Conservation (phyloP, 2,113 vertebrate genomes). For the Thalassoma bifasciatum region DNA sequence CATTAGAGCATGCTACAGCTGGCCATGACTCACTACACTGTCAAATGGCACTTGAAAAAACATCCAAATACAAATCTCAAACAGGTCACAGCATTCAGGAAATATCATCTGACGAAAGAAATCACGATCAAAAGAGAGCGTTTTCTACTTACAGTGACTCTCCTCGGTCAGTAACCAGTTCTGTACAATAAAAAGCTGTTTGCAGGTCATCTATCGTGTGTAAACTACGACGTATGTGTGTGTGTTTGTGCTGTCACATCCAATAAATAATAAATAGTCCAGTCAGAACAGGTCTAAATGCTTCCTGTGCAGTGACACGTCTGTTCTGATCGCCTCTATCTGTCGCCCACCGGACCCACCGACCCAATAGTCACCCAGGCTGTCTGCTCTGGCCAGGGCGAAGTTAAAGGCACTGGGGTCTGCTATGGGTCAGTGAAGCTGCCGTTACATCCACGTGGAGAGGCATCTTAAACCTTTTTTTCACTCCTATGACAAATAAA, state of each 20-base stretch:
- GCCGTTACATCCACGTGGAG: constrained; percentile 56
- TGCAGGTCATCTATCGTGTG: constrained; percentile 48
- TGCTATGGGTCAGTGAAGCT: constrained; percentile 79
- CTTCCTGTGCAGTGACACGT: constrained; percentile 57
- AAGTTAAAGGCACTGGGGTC: constrained; percentile 86
- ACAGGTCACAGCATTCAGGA: constrained; percentile 76
- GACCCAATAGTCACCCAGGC: constrained; percentile 65
- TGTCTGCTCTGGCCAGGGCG: constrained; percentile 65
- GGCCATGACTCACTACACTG: constrained; percentile 84
- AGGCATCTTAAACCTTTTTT: constrained; percentile 41
- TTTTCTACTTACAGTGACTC: constrained; percentile 57
- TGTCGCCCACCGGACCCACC: constrained; percentile 67
- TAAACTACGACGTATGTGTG: constrained; percentile 32
- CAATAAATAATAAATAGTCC: constrained; percentile 60
- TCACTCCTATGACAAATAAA: constrained; percentile 36
- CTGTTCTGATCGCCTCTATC: constrained; percentile 55
- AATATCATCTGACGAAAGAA: constrained; percentile 71
- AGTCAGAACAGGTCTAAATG: constrained; percentile 46
- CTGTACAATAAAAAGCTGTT: constrained; percentile 70
- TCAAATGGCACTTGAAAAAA: constrained; percentile 86
- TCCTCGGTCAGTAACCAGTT: constrained; percentile 57
- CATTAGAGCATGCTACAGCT: constrained; percentile 86
- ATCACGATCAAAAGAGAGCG: constrained; percentile 57
- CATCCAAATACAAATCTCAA: constrained; percentile 73
- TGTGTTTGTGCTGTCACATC: constrained; percentile 35